Percentiles rank a stretch among this genome's conserved stretches.
These are phyloP conservation scores for Tyria jacobaeae DNA, from an alignment of 2,888 invertebrate genomes.

Conservation along the genomic window DNA sequence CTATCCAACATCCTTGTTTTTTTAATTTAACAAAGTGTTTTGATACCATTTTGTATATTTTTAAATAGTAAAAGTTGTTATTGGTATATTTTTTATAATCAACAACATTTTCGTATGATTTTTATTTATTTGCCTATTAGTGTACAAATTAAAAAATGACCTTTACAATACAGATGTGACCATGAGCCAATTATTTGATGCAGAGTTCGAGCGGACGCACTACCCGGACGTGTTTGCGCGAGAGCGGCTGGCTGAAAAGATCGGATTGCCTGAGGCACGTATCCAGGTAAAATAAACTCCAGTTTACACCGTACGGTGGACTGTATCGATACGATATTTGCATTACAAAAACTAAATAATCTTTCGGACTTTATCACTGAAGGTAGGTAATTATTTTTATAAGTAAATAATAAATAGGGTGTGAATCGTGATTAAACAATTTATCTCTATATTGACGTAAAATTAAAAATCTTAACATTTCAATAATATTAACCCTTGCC, in stretches of 20 bases:
- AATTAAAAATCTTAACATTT: too few relatives aligned
- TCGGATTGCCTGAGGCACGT: slow-evolving; percentile 99
- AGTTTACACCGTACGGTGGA: slow-evolving; percentile 79
- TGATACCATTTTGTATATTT: too few relatives aligned
- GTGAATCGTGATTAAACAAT: neutral
- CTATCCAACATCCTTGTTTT: too few relatives aligned
- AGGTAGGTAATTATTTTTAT: slow-evolving; percentile 2
- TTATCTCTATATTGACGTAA: neutral
- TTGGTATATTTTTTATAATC: too few relatives aligned
- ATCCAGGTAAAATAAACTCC: slow-evolving; percentile 96
- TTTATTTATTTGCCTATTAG: neutral
- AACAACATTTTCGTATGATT: too few relatives aligned
- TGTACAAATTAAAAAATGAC: neutral
- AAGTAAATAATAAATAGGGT: too few relatives aligned
- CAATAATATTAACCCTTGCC: too few relatives aligned
- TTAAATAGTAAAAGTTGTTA: too few relatives aligned
- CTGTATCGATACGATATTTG: slow-evolving; percentile 59
- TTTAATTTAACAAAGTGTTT: too few relatives aligned
- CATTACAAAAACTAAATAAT: slow-evolving; percentile 48
- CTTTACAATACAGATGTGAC: neutral
- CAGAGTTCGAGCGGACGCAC: slow-evolving; percentile 99
- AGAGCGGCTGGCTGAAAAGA: slow-evolving; percentile 98
- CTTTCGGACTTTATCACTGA: neutral
- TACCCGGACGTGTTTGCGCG: slow-evolving; percentile 99
- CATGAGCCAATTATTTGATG: slow-evolving; percentile 30